These are phyloP conservation scores for Rhombomys opimus DNA, from an alignment of 2,113 vertebrate genomes.

Conservation along the genomic window DNA sequence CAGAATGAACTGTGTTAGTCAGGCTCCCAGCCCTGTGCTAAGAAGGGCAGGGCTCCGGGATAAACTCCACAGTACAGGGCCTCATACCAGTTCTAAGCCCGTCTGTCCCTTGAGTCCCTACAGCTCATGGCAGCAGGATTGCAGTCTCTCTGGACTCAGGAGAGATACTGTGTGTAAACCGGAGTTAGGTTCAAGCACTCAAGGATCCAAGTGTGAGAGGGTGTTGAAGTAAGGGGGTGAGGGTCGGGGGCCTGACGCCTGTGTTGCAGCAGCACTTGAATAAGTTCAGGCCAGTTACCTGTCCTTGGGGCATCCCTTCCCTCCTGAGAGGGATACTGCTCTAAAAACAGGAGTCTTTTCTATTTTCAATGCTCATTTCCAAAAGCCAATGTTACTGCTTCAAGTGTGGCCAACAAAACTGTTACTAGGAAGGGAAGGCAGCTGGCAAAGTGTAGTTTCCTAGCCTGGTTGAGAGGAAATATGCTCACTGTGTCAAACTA, in stretches of 20 bases:
- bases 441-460: slow-evolving; percentile 63
- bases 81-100: no score
- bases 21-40: background rate
- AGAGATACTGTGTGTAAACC: background rate
- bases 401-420: slow-evolving; percentile 48
- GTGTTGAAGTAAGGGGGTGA: no score
- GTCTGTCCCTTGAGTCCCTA: background rate
- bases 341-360: background rate
- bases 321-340: background rate
- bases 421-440: slow-evolving; percentile 21
- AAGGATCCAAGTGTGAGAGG: background rate
- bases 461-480: slow-evolving; percentile 71
- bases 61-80: background rate
- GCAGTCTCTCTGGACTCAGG: background rate
- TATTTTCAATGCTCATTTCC: slow-evolving; percentile 45
- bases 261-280: no score
- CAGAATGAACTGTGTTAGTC: background rate
- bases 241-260: background rate
- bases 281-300: background rate
- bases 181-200: background rate
- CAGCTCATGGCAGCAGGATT: background rate
- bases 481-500: slow-evolving; percentile 64
- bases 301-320: background rate
- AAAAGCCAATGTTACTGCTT: slow-evolving; percentile 32
- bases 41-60: background rate